phyloP scores from a whole-genome alignment of 2,888 invertebrate species.

The Apamea monoglypha region DNA sequence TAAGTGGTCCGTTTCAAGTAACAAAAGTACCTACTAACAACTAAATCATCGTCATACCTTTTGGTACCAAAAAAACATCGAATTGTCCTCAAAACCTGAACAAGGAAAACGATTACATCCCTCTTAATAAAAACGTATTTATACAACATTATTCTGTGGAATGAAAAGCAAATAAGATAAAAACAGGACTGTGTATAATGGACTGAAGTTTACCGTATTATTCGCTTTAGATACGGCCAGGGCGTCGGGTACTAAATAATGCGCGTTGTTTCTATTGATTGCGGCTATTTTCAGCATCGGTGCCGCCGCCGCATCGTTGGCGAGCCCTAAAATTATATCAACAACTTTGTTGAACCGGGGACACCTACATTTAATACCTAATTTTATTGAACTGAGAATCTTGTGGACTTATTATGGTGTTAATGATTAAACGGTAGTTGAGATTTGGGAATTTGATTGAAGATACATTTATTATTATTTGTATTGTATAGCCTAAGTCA shows the following conservation, averaged over 20 bases:
- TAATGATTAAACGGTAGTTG: not conserved
- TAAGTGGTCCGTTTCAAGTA: not conserved
- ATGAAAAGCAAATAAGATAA: conserved; percentile 66
- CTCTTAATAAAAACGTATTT: conserved; percentile 55
- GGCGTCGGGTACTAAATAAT: conserved; percentile 73
- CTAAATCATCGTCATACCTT: not conserved
- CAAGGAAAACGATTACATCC: conserved; percentile 53
- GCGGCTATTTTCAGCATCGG: conserved; percentile 79
- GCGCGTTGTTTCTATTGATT: conserved; percentile 80
- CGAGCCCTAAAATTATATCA: conserved; percentile 56
- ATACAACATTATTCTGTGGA: conserved; percentile 51
- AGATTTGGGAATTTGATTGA: not conserved
- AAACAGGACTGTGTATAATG: conserved; percentile 60
- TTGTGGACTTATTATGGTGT: not conserved
- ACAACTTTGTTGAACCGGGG: conserved; percentile 42
- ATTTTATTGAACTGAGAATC: conserved; percentile 32
- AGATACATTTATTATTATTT: not conserved
- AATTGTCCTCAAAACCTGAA: conserved; percentile 12
- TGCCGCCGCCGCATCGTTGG: conserved; percentile 59
- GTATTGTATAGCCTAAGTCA: not conserved
- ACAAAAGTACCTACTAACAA: not conserved
- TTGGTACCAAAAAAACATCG: not conserved
- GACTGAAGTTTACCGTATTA: conserved; percentile 60
- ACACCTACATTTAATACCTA: conserved; percentile 36
- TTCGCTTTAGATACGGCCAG: conserved; percentile 58